Evolutionary conservation across 2,797 vertebrate genomes (phyloP).

Genomic region (Myotis findleyi): DNA sequence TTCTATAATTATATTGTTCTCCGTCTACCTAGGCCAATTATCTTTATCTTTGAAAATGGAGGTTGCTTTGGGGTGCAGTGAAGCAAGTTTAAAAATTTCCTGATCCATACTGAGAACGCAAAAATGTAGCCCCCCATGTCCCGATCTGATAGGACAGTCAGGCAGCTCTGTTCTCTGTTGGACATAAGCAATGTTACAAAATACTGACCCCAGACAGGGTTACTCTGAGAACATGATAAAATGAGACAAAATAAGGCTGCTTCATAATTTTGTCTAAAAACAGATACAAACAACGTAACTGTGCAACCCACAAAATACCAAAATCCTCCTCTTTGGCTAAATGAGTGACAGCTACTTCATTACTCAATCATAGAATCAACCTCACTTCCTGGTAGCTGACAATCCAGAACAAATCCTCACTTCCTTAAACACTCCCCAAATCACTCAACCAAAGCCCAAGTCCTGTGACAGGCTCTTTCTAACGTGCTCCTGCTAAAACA

Average conservation of each 20-base stretch:
- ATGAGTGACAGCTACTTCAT: not conserved
- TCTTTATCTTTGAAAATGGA: slow-evolving; percentile 53
- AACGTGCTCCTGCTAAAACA: not conserved
- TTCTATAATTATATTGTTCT: slow-evolving; percentile 38
- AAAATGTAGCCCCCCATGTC: not conserved
- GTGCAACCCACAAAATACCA: not conserved
- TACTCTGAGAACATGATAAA: not conserved
- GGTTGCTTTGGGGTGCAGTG: slow-evolving; percentile 19
- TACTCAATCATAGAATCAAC: not conserved
- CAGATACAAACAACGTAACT: not conserved
- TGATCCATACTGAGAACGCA: not conserved
- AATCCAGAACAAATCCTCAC: not conserved
- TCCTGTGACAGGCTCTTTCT: not conserved
- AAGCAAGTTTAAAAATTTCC: slow-evolving; percentile 16
- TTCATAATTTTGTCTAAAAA: slow-evolving; percentile 40
- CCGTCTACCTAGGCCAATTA: slow-evolving; percentile 21
- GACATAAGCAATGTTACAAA: not conserved
- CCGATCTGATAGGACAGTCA: not conserved
- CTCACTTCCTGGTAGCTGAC: not conserved
- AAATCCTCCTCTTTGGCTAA: not conserved
- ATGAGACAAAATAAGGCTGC: slow-evolving; percentile 28
- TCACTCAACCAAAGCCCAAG: not conserved
- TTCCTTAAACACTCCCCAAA: not conserved
- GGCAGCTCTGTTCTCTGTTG: not conserved
- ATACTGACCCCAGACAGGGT: not conserved